Evolutionary conservation across 1,140 invertebrate genomes (phyloP).

Genomic region (Drosophila punjabiensis): DNA sequence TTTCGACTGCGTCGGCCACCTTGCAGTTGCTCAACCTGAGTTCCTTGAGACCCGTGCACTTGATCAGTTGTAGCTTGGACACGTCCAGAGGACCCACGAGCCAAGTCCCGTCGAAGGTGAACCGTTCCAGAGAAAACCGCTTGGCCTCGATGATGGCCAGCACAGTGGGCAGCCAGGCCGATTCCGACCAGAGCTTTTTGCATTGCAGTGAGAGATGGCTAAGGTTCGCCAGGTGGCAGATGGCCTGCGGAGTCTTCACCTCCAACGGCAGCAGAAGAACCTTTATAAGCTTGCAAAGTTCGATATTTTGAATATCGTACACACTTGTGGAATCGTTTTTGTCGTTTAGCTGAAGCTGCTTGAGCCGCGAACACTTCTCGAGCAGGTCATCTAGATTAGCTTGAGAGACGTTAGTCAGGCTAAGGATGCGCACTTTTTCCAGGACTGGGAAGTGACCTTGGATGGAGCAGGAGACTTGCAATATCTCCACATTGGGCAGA

Average conservation of each 20-base stretch:
- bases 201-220: conserved; percentile 43
- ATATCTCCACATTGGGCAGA: conserved; percentile 25
- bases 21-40: conserved; percentile 53
- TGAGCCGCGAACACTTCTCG: conserved; percentile 21
- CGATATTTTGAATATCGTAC: conserved; percentile 19
- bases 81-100: conserved; percentile 28
- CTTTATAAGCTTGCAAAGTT: conserved; percentile 20
- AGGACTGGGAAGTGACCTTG: conserved; percentile 26
- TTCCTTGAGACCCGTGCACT: conserved; percentile 46
- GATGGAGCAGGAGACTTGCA: conserved; percentile 18
- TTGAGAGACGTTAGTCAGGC: neutral
- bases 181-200: conserved; percentile 17
- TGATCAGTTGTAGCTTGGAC: conserved; percentile 21
- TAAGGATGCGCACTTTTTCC: conserved; percentile 4
- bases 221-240: conserved; percentile 31
- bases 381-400: conserved; percentile 33
- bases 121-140: conserved; percentile 18
- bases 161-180: conserved; percentile 46
- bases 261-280: conserved; percentile 41
- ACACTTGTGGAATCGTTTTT: neutral
- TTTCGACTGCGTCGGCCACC: conserved; percentile 1
- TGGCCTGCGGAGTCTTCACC: conserved; percentile 3
- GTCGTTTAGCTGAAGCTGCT: conserved; percentile 20
- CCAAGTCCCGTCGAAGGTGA: conserved; percentile 55
- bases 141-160: conserved; percentile 38